Evolutionary conservation across 2,113 vertebrate genomes (phyloP).

Genomic region (Pelvicachromis taeniatus): DNA sequence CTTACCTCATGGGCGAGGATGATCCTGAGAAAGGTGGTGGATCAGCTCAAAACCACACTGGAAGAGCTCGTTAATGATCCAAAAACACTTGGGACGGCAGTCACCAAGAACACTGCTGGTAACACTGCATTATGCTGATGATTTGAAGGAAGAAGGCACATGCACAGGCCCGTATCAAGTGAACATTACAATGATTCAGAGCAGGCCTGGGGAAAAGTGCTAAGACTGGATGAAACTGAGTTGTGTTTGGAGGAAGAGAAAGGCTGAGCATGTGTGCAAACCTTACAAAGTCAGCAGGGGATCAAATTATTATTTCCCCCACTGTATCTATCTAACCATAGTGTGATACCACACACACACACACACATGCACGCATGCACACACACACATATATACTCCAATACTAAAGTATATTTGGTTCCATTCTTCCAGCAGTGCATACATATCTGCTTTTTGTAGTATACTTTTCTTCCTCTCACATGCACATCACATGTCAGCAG

Average conservation of each 20-base stretch:
- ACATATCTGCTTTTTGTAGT: not conserved
- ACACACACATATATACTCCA: not conserved
- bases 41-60: not conserved
- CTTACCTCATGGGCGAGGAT: not conserved
- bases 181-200: not conserved
- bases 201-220: not conserved
- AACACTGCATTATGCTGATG: not conserved
- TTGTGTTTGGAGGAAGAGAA: not conserved
- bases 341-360: too few species aligned
- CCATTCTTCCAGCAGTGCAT: not conserved
- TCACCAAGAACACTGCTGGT: not conserved
- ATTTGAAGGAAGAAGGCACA: not conserved
- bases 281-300: too few species aligned
- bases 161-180: not conserved
- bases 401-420: not conserved
- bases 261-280: not conserved
- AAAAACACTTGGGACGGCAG: not conserved
- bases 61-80: not conserved
- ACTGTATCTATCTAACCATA: too few species aligned
- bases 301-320: too few species aligned
- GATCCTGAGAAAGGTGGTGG: not conserved
- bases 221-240: not conserved
- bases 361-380: too few species aligned
- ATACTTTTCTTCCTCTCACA: constrained; percentile 1
- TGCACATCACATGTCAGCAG: constrained; percentile 1